Evolutionary conservation across 2,888 invertebrate species (phyloP), one percentile per base, ranked within the genome.

Genomic region (Xestia rhomboidea): DNA sequence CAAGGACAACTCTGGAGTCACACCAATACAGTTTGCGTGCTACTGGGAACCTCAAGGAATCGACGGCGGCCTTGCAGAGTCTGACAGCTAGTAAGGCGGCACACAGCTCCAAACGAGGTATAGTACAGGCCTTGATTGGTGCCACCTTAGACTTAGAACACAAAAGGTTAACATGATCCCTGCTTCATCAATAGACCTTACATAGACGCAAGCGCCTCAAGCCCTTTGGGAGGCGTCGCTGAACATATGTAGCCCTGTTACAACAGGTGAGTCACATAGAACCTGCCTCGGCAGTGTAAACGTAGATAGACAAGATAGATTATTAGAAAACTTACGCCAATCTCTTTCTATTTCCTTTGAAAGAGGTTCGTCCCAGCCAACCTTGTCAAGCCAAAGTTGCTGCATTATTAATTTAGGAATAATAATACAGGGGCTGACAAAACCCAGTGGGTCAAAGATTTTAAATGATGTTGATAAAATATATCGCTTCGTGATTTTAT

Each of bases 371-470:
- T 67, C 46, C 67, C 67, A 46, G 67, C 67, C 67, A 67, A 67
- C 67, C 21, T 18, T 46, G 21, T 67, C 46, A 21, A 67, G 67
- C 67, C 67, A 46, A 67, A 67, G 67, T 67, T 46, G 46, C 46
- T 67, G 46, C 67, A 67, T 67, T 30, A 46, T 41, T 27, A 49
- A 46, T 46, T 27, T n/a, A n/a, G n/a, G n/a, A n/a, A n/a, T n/a
- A n/a, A n/a, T n/a, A n/a, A n/a, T n/a, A n/a, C n/a, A n/a, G n/a
- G n/a, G n/a, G n/a, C n/a, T n/a, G n/a, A n/a, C n/a, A n/a, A n/a
- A n/a, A n/a, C n/a, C n/a, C n/a, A 67, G 66, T 46, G 67, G 67
- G 21, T 46, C 30, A 46, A 67, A 67, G 30, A 46, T 67, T 67
- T 46, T 18, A 44, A 67, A 21, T 6, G 66, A 67, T 10, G 46